Percentiles rank a stretch among this genome's conserved stretches.
Conservation (phyloP, 2,888 invertebrate species). For the Cerastis leucographa region DNA sequence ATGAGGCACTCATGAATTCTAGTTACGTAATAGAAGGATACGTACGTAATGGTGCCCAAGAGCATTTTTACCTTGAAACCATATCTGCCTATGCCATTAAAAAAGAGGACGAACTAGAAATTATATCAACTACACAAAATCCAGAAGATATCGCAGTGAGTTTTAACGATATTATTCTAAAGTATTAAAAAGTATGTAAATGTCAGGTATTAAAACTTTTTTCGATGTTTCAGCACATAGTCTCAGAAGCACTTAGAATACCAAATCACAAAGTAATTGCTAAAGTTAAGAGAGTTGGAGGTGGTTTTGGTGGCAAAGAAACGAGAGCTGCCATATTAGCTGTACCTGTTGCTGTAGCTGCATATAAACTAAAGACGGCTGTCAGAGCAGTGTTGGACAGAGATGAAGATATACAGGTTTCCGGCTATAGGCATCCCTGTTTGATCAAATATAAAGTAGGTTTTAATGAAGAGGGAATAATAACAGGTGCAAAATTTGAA, state of each 20-base stretch:
- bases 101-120: conserved; percentile 95
- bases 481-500: conserved; percentile 91
- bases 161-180: not conserved
- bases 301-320: conserved; percentile 98
- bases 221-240: conserved; percentile 88
- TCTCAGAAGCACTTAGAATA: conserved; percentile 91
- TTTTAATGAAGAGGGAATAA: conserved; percentile 92
- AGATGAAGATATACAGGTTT: conserved; percentile 96
- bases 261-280: conserved; percentile 92
- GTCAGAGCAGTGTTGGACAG: conserved; percentile 95
- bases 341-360: conserved; percentile 93
- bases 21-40: conserved; percentile 93
- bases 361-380: conserved; percentile 93
- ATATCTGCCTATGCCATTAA: conserved; percentile 92
- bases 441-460: conserved; percentile 94
- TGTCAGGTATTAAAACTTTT: not conserved
- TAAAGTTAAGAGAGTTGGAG: conserved; percentile 95
- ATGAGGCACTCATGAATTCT: conserved; percentile 92
- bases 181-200: not conserved
- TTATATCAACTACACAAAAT: conserved; percentile 95
- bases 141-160: conserved; percentile 93
- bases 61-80: conserved; percentile 97
- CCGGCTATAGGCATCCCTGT: conserved; percentile 96
- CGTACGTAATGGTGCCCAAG: conserved; percentile 94
- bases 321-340: conserved; percentile 91